phyloP scores from a whole-genome alignment of 2,797 vertebrate species.

The Betta splendens region DNA sequence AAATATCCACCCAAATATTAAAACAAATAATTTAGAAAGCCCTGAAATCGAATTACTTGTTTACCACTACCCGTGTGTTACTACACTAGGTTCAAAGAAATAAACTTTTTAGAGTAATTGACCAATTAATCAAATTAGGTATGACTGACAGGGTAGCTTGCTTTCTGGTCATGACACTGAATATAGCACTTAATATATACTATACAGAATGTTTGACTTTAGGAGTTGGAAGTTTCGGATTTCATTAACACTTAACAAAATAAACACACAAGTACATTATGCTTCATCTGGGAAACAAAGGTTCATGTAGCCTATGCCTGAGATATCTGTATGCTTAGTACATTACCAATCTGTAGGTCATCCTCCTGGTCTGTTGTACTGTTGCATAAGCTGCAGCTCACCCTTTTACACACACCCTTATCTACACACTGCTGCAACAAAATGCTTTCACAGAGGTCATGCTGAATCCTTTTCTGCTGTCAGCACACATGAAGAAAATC shows the following conservation, averaged over 20 bases:
- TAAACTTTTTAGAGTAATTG: too few species aligned
- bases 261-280: not conserved
- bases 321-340: too few species aligned
- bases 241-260: too few species aligned
- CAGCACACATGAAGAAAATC: not conserved
- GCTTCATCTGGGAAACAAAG: not conserved
- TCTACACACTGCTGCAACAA: not conserved
- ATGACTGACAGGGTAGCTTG: not conserved
- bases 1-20: too few species aligned
- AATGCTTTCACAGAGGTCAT: slow-evolving; percentile 2
- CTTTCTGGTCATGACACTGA: not conserved
- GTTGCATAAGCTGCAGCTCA: not conserved
- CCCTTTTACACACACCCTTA: not conserved
- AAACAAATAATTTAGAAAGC: too few species aligned
- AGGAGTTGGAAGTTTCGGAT: not conserved
- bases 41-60: too few species aligned
- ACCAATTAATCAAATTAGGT: too few species aligned
- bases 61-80: too few species aligned
- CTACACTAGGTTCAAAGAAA: too few species aligned
- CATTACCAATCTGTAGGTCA: not conserved
- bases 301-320: not conserved
- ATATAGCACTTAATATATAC: not conserved
- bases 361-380: not conserved
- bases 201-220: not conserved
- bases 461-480: not conserved